Base-by-base conservation (phyloP, 2,888 invertebrate genomes). In the Nudaria mundana region DNA sequence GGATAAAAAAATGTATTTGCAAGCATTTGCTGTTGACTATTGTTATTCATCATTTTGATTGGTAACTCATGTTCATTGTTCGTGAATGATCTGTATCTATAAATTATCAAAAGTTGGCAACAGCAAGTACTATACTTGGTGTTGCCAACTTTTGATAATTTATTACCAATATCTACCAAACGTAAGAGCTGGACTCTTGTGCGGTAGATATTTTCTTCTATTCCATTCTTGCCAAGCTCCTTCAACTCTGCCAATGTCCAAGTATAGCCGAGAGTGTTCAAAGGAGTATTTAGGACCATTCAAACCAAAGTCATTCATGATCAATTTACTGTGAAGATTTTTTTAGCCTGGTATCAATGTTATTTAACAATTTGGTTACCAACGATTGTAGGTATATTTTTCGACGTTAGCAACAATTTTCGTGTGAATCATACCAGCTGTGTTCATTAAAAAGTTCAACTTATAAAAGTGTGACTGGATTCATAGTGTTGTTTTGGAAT, bases 351-450 rank as follows among this genome's bases (percentile, higher is more conserved):
- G 20, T 44, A 35, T 38, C 22, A 36, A 53, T 49, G 46, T 48
- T 49, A 42, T 13, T 32, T 52, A 54, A 60, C 57, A 57, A 46
- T 57, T 42, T 32, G 46, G 54, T 49, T 36, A 30, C 43, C 47
- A 59, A 48, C 44, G 46, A 38, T 36, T 54, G 31, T 56, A 49
- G 46, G 31, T 48, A 34, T 47, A 36, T 56, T 48, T 51, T 40
- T 44, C 50, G 49, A 48, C 48, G 37, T 56, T 61, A 37, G 34
- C 48, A 5, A 52, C 49, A 48, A 40, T 12, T 40, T 52, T 61
- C 56, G 59, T 55, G 61, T 73, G 75, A 71, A 78, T 71, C 74
- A 79, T 81, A 73, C 81, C 84, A 83, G 80, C 77, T 82, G 85
- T 85, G 85, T 84, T 85, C 84, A 77, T 65, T 56, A 50, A 46